phyloP scores from a whole-genome alignment of 1,140 invertebrate species.

The Heliconius himera region DNA sequence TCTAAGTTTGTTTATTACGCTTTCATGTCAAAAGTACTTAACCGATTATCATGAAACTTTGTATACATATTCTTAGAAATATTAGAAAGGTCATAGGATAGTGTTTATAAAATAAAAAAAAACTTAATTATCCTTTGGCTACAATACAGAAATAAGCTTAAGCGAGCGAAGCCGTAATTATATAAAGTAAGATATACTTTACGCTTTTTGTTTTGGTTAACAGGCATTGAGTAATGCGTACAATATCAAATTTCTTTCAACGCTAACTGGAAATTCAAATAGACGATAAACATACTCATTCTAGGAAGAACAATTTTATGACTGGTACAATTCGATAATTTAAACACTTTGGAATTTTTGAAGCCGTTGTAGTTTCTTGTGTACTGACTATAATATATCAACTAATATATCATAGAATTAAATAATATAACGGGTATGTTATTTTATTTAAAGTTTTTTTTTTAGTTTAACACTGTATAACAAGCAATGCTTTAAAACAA shows the following conservation, averaged over 20 bases:
- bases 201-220: background rate
- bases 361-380: background rate
- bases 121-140: too few relatives aligned
- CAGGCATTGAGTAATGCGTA: background rate
- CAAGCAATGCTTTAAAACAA: background rate
- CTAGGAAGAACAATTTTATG: background rate
- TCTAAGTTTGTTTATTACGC: too few relatives aligned
- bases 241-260: conserved; percentile 13
- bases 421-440: background rate
- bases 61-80: too few relatives aligned
- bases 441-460: background rate
- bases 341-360: background rate
- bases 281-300: background rate
- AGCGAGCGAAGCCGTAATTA: too few relatives aligned
- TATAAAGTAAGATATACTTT: too few relatives aligned
- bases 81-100: too few relatives aligned
- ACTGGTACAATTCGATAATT: background rate
- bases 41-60: too few relatives aligned
- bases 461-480: background rate
- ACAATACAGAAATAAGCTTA: too few relatives aligned
- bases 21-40: too few relatives aligned
- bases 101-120: too few relatives aligned
- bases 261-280: background rate
- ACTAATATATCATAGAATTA: too few relatives aligned
- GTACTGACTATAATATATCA: too few relatives aligned